Evolutionary conservation across 2,888 invertebrate genomes (phyloP).

Genomic region (Chrysolina oricalcia): DNA sequence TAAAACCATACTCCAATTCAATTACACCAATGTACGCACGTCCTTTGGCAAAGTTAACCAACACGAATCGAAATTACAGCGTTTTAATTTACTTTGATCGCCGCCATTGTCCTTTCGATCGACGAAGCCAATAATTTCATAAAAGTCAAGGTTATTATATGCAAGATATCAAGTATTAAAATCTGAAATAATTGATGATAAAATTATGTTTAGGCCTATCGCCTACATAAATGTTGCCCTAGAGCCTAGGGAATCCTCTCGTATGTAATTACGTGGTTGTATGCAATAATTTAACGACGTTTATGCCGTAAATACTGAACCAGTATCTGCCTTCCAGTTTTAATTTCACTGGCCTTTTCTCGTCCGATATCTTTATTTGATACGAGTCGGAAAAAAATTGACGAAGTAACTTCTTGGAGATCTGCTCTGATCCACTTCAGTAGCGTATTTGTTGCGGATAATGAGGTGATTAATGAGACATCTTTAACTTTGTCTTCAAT

Average conservation of each 20-base stretch:
- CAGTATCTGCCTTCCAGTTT: constrained; percentile 46
- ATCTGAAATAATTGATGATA: constrained; percentile 61
- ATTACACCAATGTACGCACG: constrained; percentile 38
- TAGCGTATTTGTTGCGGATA: too few species aligned
- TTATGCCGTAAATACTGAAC: constrained; percentile 53
- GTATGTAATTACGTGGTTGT: constrained; percentile 54
- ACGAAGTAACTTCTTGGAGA: not conserved
- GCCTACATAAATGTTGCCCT: constrained; percentile 60
- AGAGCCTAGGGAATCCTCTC: constrained; percentile 50
- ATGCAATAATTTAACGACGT: constrained; percentile 53
- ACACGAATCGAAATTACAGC: constrained; percentile 48
- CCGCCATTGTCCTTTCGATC: constrained; percentile 46
- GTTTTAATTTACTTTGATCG: constrained; percentile 43
- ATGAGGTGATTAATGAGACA: too few species aligned
- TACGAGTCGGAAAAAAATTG: not conserved
- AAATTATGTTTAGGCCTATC: constrained; percentile 59
- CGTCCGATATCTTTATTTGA: constrained; percentile 46
- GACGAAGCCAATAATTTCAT: constrained; percentile 43
- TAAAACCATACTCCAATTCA: constrained; percentile 35
- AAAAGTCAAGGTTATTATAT: constrained; percentile 52
- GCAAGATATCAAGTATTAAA: constrained; percentile 57
- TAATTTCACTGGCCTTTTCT: constrained; percentile 47
- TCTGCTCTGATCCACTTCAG: not conserved
- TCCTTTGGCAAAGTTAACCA: constrained; percentile 48
- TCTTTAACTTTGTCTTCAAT: too few species aligned